Conservation (phyloP, 2,113 vertebrate species). For the Diadophis punctatus region DNA sequence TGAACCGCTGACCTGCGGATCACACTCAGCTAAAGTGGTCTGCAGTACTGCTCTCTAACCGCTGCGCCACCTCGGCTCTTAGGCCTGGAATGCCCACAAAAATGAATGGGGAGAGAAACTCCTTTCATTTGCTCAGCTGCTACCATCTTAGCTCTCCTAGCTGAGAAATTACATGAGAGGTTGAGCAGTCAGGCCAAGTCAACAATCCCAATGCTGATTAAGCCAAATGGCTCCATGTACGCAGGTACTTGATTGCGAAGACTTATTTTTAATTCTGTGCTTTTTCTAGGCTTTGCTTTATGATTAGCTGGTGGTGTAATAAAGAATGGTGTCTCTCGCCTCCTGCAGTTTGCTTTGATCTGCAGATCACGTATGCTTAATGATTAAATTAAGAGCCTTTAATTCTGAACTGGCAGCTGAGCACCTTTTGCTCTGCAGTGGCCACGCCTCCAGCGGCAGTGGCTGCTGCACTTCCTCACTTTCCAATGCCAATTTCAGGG, state of each 20-base stretch:
- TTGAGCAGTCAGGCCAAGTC: neutral
- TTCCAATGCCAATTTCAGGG: neutral
- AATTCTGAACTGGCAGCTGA: neutral
- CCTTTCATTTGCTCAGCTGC: neutral
- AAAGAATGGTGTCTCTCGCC: neutral
- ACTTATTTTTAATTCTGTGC: conserved; percentile 18
- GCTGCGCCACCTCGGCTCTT: too few relatives aligned
- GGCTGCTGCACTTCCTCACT: neutral
- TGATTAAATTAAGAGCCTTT: conserved; percentile 21
- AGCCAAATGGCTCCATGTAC: neutral
- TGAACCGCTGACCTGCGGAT: too few relatives aligned
- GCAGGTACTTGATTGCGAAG: neutral
- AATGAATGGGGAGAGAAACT: too few relatives aligned
- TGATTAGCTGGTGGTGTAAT: neutral
- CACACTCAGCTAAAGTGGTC: too few relatives aligned
- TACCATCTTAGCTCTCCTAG: neutral
- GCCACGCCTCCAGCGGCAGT: neutral
- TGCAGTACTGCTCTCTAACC: too few relatives aligned
- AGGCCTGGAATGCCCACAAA: too few relatives aligned
- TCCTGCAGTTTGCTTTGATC: neutral
- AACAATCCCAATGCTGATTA: neutral
- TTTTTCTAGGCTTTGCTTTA: neutral
- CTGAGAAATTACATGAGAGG: neutral
- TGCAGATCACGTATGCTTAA: neutral
- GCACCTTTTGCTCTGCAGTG: conserved; percentile 6